Evolutionary conservation across 2,888 invertebrate genomes (phyloP), one percentile per base, ranked within the genome.

Genomic region (Drosophila setosimentum): DNA sequence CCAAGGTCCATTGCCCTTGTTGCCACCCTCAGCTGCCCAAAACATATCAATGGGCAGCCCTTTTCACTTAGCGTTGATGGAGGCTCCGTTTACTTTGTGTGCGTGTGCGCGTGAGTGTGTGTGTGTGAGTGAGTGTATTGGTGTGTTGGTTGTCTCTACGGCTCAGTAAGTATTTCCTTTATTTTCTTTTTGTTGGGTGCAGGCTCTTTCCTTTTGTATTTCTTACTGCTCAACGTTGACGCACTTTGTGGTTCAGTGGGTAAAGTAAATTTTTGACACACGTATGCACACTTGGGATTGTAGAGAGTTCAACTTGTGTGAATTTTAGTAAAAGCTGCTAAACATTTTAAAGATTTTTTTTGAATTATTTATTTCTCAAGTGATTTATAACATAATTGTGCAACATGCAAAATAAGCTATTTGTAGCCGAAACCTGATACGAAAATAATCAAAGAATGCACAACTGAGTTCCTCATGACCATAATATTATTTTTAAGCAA

Each of bases 61-160:
- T 69, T 77, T 77, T 77, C 69, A 68, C 77, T 72, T 80, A 69
- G 27, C 77, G 58, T 61, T 72, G 68, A 69, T 68, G 68, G 62
- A 68, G 63, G 60, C 48, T 21, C 32, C 42, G 57, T 76, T 57
- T 40, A 48, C 32, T n/a, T n/a, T 42, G 59, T 55, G 29, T 51
- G 40, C 3, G 55, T 61, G 55, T 59, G 21, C 55, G 40, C 30
- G 35, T 53, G 61, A 45, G 37, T 72, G 40, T 13, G 21, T 21
- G 63, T 54, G 37, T 42, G 37, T 2, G 50, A 16, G 30, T 48
- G 33, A 63, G 54, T 27, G 32, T 53, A 62, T 57, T 61, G 49
- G 40, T 76, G 58, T 61, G 37, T 64, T 32, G 42, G 29, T 67
- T 82, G 82, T 81, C 81, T 80, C 71, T 80, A 53, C 72, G 72